phyloP scores from a whole-genome alignment of 1,140 invertebrate species.

The Hycleus phaleratus region DNA sequence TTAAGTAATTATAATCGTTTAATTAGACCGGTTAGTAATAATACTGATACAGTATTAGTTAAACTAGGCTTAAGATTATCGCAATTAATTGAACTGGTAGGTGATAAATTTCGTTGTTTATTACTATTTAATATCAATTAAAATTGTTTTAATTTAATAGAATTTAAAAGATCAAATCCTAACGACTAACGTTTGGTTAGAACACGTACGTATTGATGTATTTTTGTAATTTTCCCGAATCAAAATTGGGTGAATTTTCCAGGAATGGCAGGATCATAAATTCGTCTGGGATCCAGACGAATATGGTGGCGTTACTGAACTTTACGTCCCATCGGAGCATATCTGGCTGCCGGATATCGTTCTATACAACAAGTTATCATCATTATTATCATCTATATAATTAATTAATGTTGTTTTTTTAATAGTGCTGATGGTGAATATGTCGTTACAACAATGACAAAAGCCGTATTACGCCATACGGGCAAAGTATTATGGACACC shows the following conservation, averaged over 20 bases:
- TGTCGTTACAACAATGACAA: slow-evolving; percentile 96
- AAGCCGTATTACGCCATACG: slow-evolving; percentile 82
- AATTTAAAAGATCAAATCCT: slow-evolving; percentile 95
- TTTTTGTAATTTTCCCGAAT: background rate
- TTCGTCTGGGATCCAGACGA: slow-evolving; percentile 92
- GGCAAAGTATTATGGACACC: slow-evolving; percentile 90
- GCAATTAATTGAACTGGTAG: slow-evolving; percentile 92
- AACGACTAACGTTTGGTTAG: slow-evolving; percentile 93
- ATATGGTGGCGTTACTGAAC: slow-evolving; percentile 88
- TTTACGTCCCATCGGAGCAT: slow-evolving; percentile 87
- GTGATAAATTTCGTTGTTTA: slow-evolving; percentile 21
- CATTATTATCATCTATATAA: background rate
- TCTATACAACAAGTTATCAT: slow-evolving; percentile 87
- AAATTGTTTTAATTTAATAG: slow-evolving; percentile 51
- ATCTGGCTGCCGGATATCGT: slow-evolving; percentile 95
- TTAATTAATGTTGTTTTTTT: slow-evolving; percentile 23
- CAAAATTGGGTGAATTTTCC: slow-evolving; percentile 2
- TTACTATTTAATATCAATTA: background rate
- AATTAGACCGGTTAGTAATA: slow-evolving; percentile 87
- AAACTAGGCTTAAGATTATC: slow-evolving; percentile 86
- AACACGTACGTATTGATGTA: slow-evolving; percentile 67
- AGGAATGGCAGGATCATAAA: slow-evolving; percentile 97
- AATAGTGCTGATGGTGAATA: slow-evolving; percentile 93
- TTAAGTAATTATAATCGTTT: slow-evolving; percentile 94
- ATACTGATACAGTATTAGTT: slow-evolving; percentile 87